Conservation (phyloP, 1,140 invertebrate genomes). For the Zaprionus kolodkinae region DNA sequence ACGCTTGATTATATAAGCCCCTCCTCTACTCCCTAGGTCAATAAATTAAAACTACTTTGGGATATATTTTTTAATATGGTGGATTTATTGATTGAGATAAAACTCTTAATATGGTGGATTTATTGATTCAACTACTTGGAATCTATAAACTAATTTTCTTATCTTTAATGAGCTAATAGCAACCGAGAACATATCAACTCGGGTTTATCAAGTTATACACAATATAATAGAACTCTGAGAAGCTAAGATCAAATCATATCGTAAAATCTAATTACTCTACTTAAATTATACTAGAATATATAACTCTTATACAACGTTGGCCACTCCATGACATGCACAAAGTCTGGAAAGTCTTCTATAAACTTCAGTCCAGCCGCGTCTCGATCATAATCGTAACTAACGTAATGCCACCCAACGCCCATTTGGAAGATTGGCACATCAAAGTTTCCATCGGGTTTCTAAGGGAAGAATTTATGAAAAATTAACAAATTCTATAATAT, state of each 20-base stretch:
- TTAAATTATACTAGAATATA: slow-evolving; percentile 54
- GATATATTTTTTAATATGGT: not conserved
- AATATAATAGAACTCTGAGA: not conserved
- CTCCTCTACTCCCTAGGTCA: not conserved
- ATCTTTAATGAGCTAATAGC: slow-evolving; percentile 1
- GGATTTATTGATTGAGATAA: not conserved
- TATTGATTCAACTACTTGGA: slow-evolving; percentile 44
- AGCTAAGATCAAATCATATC: not conserved
- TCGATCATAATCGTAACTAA: slow-evolving; percentile 60
- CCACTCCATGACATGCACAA: slow-evolving; percentile 75
- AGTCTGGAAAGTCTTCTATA: slow-evolving; percentile 63
- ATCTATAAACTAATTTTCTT: slow-evolving; percentile 29
- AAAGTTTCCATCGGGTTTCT: slow-evolving; percentile 46
- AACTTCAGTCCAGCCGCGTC: slow-evolving; percentile 51
- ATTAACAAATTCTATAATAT: not conserved
- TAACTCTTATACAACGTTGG: slow-evolving; percentile 70
- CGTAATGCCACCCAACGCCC: slow-evolving; percentile 70
- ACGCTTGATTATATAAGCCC: not conserved
- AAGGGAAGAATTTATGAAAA: not conserved
- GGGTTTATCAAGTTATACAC: not conserved
- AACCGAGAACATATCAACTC: not conserved
- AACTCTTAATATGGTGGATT: slow-evolving; percentile 29
- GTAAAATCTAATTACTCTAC: slow-evolving; percentile 1
- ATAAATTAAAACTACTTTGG: not conserved
- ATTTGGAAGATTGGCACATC: slow-evolving; percentile 58